Conservation (phyloP, 2,113 vertebrate species). For the Gasterosteus nipponicus region DNA sequence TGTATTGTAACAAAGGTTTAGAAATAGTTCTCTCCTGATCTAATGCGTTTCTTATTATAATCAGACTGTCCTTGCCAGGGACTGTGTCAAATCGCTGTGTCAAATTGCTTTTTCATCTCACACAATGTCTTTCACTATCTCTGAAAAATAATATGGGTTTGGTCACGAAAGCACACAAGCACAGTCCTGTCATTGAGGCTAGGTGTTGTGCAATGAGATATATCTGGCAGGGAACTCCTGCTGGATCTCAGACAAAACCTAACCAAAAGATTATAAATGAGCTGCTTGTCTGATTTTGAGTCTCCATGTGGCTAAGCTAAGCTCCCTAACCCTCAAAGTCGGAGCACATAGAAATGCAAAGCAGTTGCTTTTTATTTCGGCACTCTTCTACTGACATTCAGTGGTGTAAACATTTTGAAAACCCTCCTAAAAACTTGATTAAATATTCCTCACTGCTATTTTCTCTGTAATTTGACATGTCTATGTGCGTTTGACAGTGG, state of each 20-base stretch:
- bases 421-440: background rate
- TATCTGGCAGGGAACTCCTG: conserved; percentile 51
- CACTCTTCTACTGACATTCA: background rate
- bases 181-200: conserved; percentile 21
- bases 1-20: background rate
- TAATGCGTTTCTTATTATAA: background rate
- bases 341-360: conserved; percentile 43
- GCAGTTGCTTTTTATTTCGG: conserved; percentile 19
- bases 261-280: conserved; percentile 55
- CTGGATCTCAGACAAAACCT: conserved; percentile 55
- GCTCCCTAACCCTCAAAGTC: conserved; percentile 26
- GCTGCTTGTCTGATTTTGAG: conserved; percentile 42
- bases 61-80: conserved; percentile 24
- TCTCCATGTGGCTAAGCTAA: conserved; percentile 39
- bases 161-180: conserved; percentile 17
- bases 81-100: conserved; percentile 25
- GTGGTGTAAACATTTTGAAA: conserved; percentile 13
- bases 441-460: background rate
- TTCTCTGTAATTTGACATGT: background rate
- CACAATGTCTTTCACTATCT: conserved; percentile 14
- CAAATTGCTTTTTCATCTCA: conserved; percentile 19
- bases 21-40: background rate
- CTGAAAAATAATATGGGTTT: conserved; percentile 17
- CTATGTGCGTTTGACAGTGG: background rate
- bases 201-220: conserved; percentile 42